Evolutionary conservation across 2,888 invertebrate species (phyloP), one percentile per base, ranked within the genome.

Genomic region (Meiosimyza decipiens): DNA sequence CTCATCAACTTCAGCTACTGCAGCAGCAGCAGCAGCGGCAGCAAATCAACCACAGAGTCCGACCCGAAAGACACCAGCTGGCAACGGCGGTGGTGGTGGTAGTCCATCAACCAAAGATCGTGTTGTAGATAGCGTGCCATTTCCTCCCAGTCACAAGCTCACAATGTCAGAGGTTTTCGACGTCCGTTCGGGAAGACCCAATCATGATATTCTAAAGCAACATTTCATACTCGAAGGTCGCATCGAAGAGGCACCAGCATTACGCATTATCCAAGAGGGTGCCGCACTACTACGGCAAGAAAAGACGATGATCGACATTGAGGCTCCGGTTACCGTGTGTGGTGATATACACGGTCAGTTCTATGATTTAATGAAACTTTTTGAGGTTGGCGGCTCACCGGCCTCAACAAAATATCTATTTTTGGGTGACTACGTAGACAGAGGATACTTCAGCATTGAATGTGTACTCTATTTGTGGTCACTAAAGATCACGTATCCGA

Each of bases 321-420:
- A 98, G 90, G 98, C 99, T 84, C 99, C 99, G 83, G 98, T 99
- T 88, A 99, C 98, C 62, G 97, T 98, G 80, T 98, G 98, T 90
- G 99, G 99, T 84, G 98, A 99, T 89, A 98, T 99, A 88, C 99
- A 99, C 90, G 98, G 98, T 84, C 98, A 98, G 91, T 99, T 98
- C 90, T 98, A 97, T 90, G 98, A 98, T 91, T 92, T 98, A 90
- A 98, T 98, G 97, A 98, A 98, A 91, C 90, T 98, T 88, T 99
- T 98, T 90, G 98, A 98, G 90, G 97, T 98, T 84, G 79, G 79
- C 55, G 98, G 98, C 78, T 94, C 97, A 83, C 98, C 98, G 86
- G 93, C 97, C 84, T 92, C 94, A 88, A 99, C 98, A 88, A 97
- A 98, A 91, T 99, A 99, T 92, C 95, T 99, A 90, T 98, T 98